Base-by-base conservation (phyloP, 2,888 invertebrate genomes). In the Cyrtodaria siliqua region DNA sequence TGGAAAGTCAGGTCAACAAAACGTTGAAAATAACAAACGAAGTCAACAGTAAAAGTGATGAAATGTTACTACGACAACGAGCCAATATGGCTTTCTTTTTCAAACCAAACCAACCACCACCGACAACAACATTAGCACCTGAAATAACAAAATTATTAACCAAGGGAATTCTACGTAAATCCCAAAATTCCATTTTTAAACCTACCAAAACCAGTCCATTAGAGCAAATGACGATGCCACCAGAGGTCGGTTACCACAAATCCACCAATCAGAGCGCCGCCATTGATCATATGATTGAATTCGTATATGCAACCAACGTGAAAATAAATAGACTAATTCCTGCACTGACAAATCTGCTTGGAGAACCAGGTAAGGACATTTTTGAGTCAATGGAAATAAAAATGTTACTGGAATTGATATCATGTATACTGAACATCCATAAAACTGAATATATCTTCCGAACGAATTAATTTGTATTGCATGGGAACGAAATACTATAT, bases 281-380 rank as follows among this genome's bases (percentile, higher is more conserved):
- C 3, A 14, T 61, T 26, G 44, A 57, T n/a, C 68, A 73, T 14
- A 76, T 81, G 69, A 60, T 87, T 49, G 79, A 83, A 16, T 76
- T 68, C 53, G 85, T 87, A 16, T 85, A 84, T 59, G 74, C 69
- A 33, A 86, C 88, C 6, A 85, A 81, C 42, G 49, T 75, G 3
- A 86, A 85, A 66, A 68, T 90, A 6, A 77, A 85, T 24, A 61
- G 87, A 26, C 64, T 88, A 20, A 84, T 87, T 49, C 89, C 89
- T 12, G 86, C 88, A 0, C 66, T 90, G 49, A 88, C 89, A n/a
- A 72, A 80, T 33, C 74, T 89, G 2, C 69, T 88, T 23, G 88
- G 86, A 12, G 88, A 90, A 76, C 87, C 87, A 82, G 89, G 89
- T 90, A 73, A 61, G 83, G 49, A 12, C 33, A 33, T 33, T 33